Percentiles rank a stretch among this genome's conserved stretches.
Evolutionary conservation across 1,140 invertebrate genomes (phyloP).

Genomic region (Doryteuthis pealeii): DNA sequence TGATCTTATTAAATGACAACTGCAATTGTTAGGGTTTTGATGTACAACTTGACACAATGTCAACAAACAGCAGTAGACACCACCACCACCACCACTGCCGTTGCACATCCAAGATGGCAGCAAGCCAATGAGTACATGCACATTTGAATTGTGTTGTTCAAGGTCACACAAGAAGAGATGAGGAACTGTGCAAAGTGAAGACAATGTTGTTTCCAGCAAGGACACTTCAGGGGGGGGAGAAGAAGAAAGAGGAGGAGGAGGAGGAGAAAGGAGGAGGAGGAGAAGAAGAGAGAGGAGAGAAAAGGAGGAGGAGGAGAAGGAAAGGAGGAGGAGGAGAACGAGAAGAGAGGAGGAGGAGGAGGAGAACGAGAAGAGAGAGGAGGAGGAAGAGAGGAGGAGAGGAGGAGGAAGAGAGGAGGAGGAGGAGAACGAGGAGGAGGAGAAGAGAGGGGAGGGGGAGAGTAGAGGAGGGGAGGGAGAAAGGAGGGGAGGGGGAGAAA

Average conservation of each 20-base stretch:
- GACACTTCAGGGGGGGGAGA: too few species aligned
- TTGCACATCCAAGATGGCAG: too few species aligned
- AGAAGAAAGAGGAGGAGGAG: background rate
- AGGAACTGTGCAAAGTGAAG: too few species aligned
- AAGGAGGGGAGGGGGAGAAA: background rate
- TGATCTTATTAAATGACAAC: too few species aligned
- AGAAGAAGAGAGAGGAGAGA: background rate
- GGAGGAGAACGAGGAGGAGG: slow-evolving; percentile 9
- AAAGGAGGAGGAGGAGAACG: background rate
- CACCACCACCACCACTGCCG: too few species aligned
- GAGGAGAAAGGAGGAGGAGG: background rate
- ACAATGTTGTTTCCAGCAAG: too few species aligned
- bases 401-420: background rate
- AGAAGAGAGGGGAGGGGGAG: slow-evolving; percentile 5
- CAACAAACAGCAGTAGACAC: too few species aligned
- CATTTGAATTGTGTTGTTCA: too few species aligned
- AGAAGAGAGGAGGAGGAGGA: slow-evolving; percentile 3
- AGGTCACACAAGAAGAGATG: too few species aligned
- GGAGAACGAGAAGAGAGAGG: slow-evolving; percentile 8
- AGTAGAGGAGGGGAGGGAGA: background rate
- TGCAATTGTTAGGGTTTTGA: too few species aligned
- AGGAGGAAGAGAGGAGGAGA: background rate
- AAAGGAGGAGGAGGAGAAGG: background rate
- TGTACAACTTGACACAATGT: too few species aligned
- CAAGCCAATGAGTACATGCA: too few species aligned